Percentiles rank a stretch among this genome's conserved stretches.
Evolutionary conservation across 2,888 invertebrate species (phyloP).

Genomic region (Zeuzera pyrina): DNA sequence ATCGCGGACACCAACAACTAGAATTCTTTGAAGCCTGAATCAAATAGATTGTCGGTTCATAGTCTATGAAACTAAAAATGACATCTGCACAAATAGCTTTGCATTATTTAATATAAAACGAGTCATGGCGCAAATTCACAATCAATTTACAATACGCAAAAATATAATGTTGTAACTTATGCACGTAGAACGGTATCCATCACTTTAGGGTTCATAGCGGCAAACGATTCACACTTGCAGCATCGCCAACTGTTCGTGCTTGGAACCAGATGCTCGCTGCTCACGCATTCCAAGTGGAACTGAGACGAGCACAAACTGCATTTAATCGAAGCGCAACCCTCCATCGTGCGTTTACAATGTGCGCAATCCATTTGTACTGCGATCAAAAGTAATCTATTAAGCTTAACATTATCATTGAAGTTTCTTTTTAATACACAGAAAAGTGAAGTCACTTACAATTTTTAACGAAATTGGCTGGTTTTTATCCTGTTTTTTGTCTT

Average conservation of each 20-base stretch:
- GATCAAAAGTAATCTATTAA: too few relatives aligned
- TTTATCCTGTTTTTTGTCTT: too few relatives aligned
- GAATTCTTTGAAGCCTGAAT: too few relatives aligned
- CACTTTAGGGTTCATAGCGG: conserved; percentile 15
- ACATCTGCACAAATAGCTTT: background rate
- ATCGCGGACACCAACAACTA: too few relatives aligned
- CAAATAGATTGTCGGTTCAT: too few relatives aligned
- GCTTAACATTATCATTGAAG: too few relatives aligned
- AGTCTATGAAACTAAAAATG: too few relatives aligned
- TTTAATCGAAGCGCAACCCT: conserved; percentile 50
- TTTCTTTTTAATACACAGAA: too few relatives aligned
- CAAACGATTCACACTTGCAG: conserved; percentile 27
- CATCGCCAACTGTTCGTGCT: conserved; percentile 49
- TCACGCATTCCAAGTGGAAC: conserved; percentile 51
- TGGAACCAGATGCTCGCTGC: conserved; percentile 36
- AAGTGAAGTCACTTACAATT: too few relatives aligned
- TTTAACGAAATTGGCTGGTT: too few relatives aligned
- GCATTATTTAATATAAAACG: conserved; percentile 5
- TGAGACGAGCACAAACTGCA: conserved; percentile 50
- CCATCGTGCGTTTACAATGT: conserved; percentile 44
- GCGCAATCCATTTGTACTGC: conserved; percentile 55
- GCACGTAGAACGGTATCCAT: conserved; percentile 26
- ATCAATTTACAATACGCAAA: conserved; percentile 14
- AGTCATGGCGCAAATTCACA: conserved; percentile 9
- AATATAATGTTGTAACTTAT: conserved; percentile 11